Evolutionary conservation across 2,888 invertebrate species (phyloP).

Genomic region (Eristalis tenax): DNA sequence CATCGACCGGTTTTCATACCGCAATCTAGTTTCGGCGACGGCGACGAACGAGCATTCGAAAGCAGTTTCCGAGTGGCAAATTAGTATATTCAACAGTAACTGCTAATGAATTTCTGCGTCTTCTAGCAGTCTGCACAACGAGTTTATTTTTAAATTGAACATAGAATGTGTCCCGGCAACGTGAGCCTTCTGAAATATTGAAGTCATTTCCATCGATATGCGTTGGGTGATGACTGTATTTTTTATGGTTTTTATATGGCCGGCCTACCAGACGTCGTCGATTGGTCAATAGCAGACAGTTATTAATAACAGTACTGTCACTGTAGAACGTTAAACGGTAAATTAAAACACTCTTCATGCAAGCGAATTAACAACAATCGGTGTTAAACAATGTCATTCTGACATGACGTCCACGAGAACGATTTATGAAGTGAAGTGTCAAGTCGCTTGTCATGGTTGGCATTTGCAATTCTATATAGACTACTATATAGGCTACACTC

Average conservation of each 20-base stretch:
- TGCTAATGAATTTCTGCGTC: background rate
- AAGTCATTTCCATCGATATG: too few relatives aligned
- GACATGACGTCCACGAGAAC: background rate
- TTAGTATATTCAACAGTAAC: constrained; percentile 10
- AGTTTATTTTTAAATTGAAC: background rate
- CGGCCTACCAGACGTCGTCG: background rate
- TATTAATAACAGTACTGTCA: background rate
- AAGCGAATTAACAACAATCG: background rate
- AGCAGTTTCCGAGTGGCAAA: background rate
- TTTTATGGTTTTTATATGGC: background rate
- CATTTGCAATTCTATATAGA: background rate
- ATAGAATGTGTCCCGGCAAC: background rate
- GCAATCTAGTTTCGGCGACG: background rate
- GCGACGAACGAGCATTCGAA: background rate
- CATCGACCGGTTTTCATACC: constrained; percentile 21
- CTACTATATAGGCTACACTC: constrained; percentile 70
- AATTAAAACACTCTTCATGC: background rate
- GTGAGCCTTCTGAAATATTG: background rate
- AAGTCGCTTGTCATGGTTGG: background rate
- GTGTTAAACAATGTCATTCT: background rate
- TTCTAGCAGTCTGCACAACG: background rate
- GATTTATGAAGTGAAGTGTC: background rate
- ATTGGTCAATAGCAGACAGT: background rate
- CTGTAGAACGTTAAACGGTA: background rate
- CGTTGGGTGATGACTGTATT: background rate